These are phyloP conservation scores for Alviniconcha marisindica DNA, from an alignment of 1,140 invertebrate genomes.

Conservation along the genomic window DNA sequence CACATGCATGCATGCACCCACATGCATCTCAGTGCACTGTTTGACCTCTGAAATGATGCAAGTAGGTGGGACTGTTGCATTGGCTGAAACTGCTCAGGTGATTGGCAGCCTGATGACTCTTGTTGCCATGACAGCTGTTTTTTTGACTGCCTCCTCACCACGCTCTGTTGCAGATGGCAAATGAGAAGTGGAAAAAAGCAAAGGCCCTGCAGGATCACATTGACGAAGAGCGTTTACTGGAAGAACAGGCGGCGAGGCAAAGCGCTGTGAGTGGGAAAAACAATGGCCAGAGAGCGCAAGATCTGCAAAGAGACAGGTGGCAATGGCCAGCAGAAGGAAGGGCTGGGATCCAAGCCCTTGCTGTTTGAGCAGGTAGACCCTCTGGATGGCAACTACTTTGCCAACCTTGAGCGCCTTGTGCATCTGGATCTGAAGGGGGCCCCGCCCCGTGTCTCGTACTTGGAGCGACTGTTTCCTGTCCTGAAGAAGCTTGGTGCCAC, in stretches of 20 bases:
- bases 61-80: too few species aligned
- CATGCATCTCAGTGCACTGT: too few species aligned
- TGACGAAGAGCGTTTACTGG: conserved; percentile 11
- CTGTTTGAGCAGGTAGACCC: neutral
- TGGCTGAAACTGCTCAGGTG: too few species aligned
- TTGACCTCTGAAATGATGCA: too few species aligned
- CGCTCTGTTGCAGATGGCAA: neutral
- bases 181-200: conserved; percentile 22
- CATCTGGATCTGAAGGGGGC: conserved; percentile 71
- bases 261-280: too few species aligned
- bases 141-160: neutral
- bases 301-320: neutral
- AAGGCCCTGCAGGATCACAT: conserved; percentile 22
- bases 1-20: too few species aligned
- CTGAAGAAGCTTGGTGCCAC: conserved; percentile 88
- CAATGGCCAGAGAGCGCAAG: neutral
- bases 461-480: conserved; percentile 77
- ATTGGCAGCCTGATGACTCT: too few species aligned
- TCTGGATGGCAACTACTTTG: conserved; percentile 13
- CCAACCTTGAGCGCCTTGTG: conserved; percentile 51
- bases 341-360: neutral
- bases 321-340: neutral
- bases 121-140: too few species aligned
- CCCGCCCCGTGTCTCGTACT: conserved; percentile 62
- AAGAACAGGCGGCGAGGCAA: conserved; percentile 24